These are phyloP conservation scores for Blastobasis adustella DNA, from an alignment of 2,888 invertebrate genomes.

Conservation along the genomic window DNA sequence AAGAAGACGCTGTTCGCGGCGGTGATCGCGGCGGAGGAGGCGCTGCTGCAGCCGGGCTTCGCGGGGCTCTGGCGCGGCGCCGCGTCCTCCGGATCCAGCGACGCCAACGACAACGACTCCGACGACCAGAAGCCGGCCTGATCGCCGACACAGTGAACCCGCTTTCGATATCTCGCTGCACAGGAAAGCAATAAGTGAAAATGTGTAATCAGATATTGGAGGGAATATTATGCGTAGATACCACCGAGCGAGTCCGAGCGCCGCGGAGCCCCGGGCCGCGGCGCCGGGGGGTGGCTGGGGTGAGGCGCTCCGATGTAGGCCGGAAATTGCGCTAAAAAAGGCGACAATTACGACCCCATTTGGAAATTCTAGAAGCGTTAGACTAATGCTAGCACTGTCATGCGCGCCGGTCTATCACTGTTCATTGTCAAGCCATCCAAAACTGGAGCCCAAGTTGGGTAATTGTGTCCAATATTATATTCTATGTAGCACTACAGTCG, in stretches of 20 bases:
- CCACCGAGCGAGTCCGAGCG: slow-evolving; percentile 3
- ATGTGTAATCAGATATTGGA: slow-evolving; percentile 9
- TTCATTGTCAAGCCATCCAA: too few relatives aligned
- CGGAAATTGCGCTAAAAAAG: not conserved
- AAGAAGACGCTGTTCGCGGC: slow-evolving; percentile 55
- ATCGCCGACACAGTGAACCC: slow-evolving; percentile 14
- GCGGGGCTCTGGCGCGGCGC: slow-evolving; percentile 51
- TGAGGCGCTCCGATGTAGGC: not conserved
- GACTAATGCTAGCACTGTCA: too few relatives aligned
- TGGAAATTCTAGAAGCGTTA: too few relatives aligned
- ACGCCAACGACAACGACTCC: slow-evolving; percentile 15
- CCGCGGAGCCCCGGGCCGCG: slow-evolving; percentile 11
- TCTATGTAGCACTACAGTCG: too few relatives aligned
- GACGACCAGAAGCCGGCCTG: slow-evolving; percentile 39
- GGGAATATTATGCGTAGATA: slow-evolving; percentile 6
- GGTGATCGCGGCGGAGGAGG: slow-evolving; percentile 58
- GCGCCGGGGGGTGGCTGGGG: not conserved
- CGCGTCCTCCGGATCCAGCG: slow-evolving; percentile 38
- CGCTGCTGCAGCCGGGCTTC: slow-evolving; percentile 55
- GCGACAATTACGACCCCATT: too few relatives aligned
- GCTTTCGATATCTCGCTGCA: too few relatives aligned
- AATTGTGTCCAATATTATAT: too few relatives aligned
- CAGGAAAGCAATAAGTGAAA: too few relatives aligned
- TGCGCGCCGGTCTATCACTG: too few relatives aligned
- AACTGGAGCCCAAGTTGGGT: too few relatives aligned